These are phyloP conservation scores for Siderastrea radians DNA, from an alignment of 92 coral and sea anemone genomes.

Conservation along the genomic window DNA sequence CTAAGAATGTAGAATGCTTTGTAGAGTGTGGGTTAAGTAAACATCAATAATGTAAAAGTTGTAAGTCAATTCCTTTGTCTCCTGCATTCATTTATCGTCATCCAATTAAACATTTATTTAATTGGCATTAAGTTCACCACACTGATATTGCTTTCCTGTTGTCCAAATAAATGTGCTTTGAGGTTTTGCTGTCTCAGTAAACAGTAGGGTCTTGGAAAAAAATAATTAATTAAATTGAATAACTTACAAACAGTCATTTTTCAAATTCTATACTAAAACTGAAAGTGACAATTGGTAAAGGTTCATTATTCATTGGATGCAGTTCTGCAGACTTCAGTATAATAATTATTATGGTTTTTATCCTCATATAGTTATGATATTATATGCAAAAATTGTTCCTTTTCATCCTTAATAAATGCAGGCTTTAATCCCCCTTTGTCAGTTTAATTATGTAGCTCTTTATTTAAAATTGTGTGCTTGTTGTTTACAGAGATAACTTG, in stretches of 20 bases:
- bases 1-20: constrained; percentile 8
- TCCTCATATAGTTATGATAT: not conserved
- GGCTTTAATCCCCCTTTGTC: constrained; percentile 20
- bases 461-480: constrained; percentile 7
- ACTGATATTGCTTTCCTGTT: constrained; percentile 32
- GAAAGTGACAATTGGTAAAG: not conserved
- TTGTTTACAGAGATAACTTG: constrained; percentile 14
- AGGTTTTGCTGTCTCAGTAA: constrained; percentile 38
- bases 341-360: not conserved
- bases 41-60: constrained; percentile 37
- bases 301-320: not conserved
- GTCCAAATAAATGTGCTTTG: constrained; percentile 13
- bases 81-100: constrained; percentile 27
- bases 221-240: not conserved
- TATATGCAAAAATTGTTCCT: constrained; percentile 19
- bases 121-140: constrained; percentile 25
- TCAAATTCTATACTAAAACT: too few species aligned
- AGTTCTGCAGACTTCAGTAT: too few species aligned
- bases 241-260: not conserved
- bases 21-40: constrained; percentile 23
- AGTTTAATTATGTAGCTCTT: constrained; percentile 31
- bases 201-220: constrained; percentile 1
- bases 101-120: constrained; percentile 48
- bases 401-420: not conserved
- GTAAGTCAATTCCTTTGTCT: constrained; percentile 21